Conservation (phyloP, 2,888 invertebrate species). For the Drosophila aldrichi region DNA sequence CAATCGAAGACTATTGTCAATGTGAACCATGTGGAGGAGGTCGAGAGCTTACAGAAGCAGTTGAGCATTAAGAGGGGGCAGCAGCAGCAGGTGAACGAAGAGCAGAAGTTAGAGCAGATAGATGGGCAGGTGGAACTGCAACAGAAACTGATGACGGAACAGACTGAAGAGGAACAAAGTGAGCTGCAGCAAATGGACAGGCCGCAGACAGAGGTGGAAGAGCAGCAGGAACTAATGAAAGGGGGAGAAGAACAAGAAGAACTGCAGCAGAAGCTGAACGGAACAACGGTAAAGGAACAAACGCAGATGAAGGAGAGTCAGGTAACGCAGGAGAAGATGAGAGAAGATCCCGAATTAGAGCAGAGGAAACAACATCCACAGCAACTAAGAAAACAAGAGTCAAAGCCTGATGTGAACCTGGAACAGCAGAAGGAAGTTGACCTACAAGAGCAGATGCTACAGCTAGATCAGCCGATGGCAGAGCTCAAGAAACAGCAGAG, state of each 20-base stretch:
- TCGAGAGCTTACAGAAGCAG: neutral
- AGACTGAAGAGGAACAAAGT: neutral
- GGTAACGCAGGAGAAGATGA: neutral
- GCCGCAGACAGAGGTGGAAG: neutral
- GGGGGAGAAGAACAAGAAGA: neutral
- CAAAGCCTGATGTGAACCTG: neutral
- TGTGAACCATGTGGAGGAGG: slow-evolving; percentile 9
- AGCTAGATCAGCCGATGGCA: neutral
- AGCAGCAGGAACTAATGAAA: neutral
- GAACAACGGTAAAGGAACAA: too few relatives aligned
- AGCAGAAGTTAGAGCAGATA: neutral
- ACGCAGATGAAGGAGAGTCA: neutral
- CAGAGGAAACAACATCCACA: neutral
- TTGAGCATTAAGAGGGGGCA: neutral
- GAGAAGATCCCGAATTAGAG: neutral
- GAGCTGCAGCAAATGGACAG: neutral
- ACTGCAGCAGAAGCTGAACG: neutral
- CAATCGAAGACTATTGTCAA: slow-evolving; percentile 8
- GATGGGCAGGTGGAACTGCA: slow-evolving; percentile 1
- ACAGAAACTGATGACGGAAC: neutral
- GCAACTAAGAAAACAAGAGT: neutral
- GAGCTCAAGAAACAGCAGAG: neutral
- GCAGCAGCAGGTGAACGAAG: neutral
- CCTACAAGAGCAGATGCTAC: neutral
- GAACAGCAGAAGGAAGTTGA: neutral